Conservation (phyloP, 1,140 invertebrate genomes). For the Trinorchestia longiramus region DNA sequence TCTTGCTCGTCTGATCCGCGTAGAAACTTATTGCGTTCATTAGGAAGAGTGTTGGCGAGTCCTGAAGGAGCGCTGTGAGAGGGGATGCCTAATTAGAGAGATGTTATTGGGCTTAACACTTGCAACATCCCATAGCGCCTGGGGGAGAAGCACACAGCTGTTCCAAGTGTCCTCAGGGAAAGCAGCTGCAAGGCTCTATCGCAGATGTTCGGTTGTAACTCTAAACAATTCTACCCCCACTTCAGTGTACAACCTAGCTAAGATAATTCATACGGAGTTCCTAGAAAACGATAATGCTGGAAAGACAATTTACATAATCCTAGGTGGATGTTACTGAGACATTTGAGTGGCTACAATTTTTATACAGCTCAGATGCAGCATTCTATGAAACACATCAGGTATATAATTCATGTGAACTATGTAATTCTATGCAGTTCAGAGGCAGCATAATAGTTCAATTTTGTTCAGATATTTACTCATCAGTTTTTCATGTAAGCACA, state of each 20-base stretch:
- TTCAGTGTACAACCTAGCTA: background rate
- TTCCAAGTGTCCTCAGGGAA: constrained; percentile 1
- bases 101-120: constrained; percentile 42
- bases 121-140: constrained; percentile 37
- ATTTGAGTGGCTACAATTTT: background rate
- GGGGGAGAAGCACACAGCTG: background rate
- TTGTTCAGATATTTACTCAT: background rate
- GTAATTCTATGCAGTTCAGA: no score
- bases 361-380: background rate
- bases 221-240: background rate
- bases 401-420: background rate
- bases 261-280: background rate
- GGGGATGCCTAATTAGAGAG: constrained; percentile 37
- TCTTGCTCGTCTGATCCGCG: background rate
- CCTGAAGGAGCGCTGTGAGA: background rate
- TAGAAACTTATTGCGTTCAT: constrained; percentile 29
- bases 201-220: background rate
- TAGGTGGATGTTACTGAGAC: no score
- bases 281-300: background rate
- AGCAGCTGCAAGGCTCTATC: background rate
- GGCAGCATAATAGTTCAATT: background rate
- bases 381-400: background rate
- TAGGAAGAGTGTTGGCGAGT: constrained; percentile 8
- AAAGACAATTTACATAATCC: no score
- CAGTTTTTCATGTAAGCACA: background rate